A percentile compares a stretch with the other conserved stretches of the same genome.
These are phyloP conservation scores for Cisticola juncidis DNA, from an alignment of 2,113 vertebrate species.

Conservation along the genomic window DNA sequence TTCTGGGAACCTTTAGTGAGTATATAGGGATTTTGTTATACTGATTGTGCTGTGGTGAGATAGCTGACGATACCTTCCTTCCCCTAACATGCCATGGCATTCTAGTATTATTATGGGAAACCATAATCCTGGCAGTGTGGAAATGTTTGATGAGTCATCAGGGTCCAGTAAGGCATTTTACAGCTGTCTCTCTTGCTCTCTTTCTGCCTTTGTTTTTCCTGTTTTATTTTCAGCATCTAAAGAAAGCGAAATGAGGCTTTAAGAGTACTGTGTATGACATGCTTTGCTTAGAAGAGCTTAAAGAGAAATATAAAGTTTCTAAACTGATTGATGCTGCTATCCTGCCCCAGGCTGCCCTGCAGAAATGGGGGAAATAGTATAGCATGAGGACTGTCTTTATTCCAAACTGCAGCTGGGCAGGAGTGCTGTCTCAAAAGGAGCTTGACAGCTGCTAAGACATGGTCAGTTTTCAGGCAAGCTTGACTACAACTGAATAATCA, in stretches of 20 bases:
- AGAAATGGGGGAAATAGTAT: neutral
- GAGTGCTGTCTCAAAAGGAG: fast-evolving
- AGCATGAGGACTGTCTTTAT: fast-evolving
- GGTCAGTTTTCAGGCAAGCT: neutral
- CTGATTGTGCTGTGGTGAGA: neutral
- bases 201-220: neutral
- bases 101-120: neutral
- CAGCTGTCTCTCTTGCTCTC: neutral
- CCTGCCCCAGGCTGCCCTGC: neutral
- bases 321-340: neutral
- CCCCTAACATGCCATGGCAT: neutral
- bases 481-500: neutral
- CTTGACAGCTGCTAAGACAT: fast-evolving
- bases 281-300: neutral
- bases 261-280: neutral
- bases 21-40: neutral
- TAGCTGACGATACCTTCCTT: neutral
- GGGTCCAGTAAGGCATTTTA: neutral
- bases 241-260: neutral
- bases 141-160: neutral
- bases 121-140: neutral
- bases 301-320: neutral
- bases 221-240: neutral
- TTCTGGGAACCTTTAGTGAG: neutral
- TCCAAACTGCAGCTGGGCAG: neutral